A percentile compares a stretch with the other conserved stretches of the same genome.
These are phyloP conservation scores for Caenorhabditis briggsae DNA, from an alignment of 1,140 invertebrate genomes.

Conservation along the genomic window DNA sequence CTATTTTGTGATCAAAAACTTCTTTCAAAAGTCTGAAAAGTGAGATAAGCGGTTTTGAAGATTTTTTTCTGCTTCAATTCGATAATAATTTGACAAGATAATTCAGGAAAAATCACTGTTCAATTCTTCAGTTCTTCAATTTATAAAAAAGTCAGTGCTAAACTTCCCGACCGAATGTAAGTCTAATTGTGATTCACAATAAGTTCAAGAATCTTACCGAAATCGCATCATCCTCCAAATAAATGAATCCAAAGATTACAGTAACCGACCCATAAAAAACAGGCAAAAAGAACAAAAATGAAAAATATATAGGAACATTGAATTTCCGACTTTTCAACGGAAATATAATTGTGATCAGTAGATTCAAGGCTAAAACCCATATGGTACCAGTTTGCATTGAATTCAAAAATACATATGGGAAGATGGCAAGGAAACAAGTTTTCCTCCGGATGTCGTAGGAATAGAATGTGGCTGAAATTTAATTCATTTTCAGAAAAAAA, in stretches of 20 bases:
- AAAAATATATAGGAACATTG: background rate
- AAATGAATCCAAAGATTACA: conserved; percentile 3
- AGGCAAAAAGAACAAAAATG: background rate
- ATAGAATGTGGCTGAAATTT: conserved; percentile 9
- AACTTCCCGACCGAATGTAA: no score
- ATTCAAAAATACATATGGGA: conserved; percentile 12
- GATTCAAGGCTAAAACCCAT: conserved; percentile 7
- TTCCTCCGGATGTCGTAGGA: background rate
- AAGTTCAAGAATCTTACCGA: background rate
- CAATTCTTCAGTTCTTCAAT: no score
- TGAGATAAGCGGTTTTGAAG: no score
- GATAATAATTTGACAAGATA: no score
- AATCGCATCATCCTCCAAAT: background rate
- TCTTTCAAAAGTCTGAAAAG: no score
- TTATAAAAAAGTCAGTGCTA: no score
- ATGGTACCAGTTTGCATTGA: conserved; percentile 38
- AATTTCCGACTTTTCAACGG: conserved; percentile 32
- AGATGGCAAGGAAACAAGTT: background rate
- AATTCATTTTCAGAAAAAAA: background rate
- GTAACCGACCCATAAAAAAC: background rate
- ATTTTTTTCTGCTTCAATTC: no score
- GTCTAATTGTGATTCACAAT: background rate
- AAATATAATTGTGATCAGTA: conserved; percentile 21
- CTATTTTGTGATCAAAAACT: no score
- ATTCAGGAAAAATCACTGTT: no score